Conservation (phyloP, 2,797 vertebrate species). For the Hyperoplus lanceolatus region DNA sequence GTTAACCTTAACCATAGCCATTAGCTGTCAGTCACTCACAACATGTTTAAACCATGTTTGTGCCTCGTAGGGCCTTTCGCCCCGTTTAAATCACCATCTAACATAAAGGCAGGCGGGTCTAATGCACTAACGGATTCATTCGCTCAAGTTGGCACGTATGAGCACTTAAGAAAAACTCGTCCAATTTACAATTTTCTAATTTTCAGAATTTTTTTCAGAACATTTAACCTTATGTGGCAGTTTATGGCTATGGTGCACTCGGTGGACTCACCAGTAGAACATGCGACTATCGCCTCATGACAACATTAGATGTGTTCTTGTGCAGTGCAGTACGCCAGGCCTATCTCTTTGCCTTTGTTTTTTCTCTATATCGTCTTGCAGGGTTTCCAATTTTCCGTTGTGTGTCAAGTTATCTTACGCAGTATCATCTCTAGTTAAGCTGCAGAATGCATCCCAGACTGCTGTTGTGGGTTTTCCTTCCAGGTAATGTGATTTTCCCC, state of each 20-base stretch:
- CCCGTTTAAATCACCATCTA: not conserved
- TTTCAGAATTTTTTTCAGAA: not conserved
- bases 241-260: not conserved
- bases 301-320: slow-evolving; percentile 10
- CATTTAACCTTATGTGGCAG: not conserved
- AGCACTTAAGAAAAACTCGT: not conserved
- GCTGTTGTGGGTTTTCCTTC: slow-evolving; percentile 46
- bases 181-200: not conserved
- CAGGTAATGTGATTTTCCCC: slow-evolving; percentile 32
- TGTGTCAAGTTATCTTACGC: slow-evolving; percentile 39
- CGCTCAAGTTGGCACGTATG: not conserved
- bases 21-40: slow-evolving; percentile 8
- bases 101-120: not conserved
- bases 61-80: not conserved
- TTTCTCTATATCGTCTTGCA: slow-evolving; percentile 12
- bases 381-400: slow-evolving; percentile 38
- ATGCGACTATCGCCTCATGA: not conserved
- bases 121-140: not conserved
- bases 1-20: slow-evolving; percentile 6
- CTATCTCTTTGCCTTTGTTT: slow-evolving; percentile 9
- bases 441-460: slow-evolving; percentile 17
- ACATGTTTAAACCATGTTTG: too few relatives aligned
- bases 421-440: slow-evolving; percentile 41
- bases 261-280: not conserved
- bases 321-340: not conserved